Base-by-base conservation (phyloP, 2,888 invertebrate species). In the Oxytorus armatus region DNA sequence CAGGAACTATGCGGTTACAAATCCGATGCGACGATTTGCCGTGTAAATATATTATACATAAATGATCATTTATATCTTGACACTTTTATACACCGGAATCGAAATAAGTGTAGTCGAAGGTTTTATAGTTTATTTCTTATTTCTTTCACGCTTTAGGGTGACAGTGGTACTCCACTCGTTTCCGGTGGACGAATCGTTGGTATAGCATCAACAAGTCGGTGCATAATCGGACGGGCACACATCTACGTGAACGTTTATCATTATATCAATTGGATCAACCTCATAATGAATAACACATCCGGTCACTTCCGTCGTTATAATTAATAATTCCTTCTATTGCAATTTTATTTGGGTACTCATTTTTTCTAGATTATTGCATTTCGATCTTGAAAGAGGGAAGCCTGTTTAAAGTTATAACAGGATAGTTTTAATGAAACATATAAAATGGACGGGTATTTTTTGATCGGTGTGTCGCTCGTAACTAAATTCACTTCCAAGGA, bases 161-260 rank as follows among this genome's bases (percentile, higher is more conserved):
- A 57, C 33, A 57, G 57, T 57, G 57, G 57, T 33, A 18, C 33
- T 57, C 57, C 57, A 10, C 57, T 57, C 57, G 29, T 33, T 14
- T 29, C 16, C 5, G 33, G 16, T 16, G 18, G 4, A 2, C 14
- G 16, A 33, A 29, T 57, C 3, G n/a, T 57, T 14, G 57, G 57
- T 14, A 3, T 57, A n/a, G 11, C 16, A 10, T 57, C 57, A 18
- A 33, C 33, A 0, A 36, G 36, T 16, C 3, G n/a, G 3, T 57
- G 57, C 33, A 16, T 3, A 10, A 16, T 11, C 16, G 57, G 57
- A 14, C n/a, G 7, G 8, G 11, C 16, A 8, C n/a, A 16, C 7
- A 57, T 7, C 8, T 57, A 16, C 33, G 16, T 33, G 8, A 57
- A 25, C 14, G 57, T 57, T 16, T 33, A 57, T 10, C 1, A 57